Base-by-base conservation (phyloP, 2,888 invertebrate species). In the Phortica magna region DNA sequence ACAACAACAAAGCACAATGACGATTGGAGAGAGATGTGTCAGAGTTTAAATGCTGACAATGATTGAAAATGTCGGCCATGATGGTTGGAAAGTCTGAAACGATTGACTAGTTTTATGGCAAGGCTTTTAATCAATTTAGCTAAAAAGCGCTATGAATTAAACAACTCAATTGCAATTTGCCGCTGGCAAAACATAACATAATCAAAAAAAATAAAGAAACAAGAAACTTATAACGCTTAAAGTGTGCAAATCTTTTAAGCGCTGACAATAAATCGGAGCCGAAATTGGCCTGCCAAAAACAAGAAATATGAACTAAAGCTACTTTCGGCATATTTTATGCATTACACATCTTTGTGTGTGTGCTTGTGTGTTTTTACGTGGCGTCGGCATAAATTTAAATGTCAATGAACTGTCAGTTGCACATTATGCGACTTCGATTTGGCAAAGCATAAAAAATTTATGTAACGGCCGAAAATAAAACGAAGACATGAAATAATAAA, bases 1-100 rank as follows among this genome's bases (percentile, higher is more conserved):
- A 79, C 14, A 73, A 76, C 76, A 57, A 61, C 59, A 73, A 31
- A 31, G 31, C 31, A 31, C 2, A 31, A 31, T 31, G 31, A 31
- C 31, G 0, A 4, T 31, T 31, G 31, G 31, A 0, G 31, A 31
- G 31, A 1, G 31, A 31, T 0, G 48, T 6, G 61, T 4, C 61
- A 61, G 19, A 22, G 61, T 7, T 61, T 22, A 61, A 61, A 61
- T 22, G 61, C 61, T 61, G 61, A 61, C 19, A 61, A 61, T 61
- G 61, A 61, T 22, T 61, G 61, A 61, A 61, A 61, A 19, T 22
- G 61, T 61, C 19, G 22, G 73, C 22, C n/a, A 57, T 53, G 73
- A 61, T 17, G 17, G 1, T 17, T 61, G 19, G 14, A 48, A 48
- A 48, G 48, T 48, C n/a, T n/a, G n/a, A 6, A 48, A 14, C 10